Evolutionary conservation across 37 sponge, comb jelly and placozoan species (phyloP).

Genomic region (Oopsacas minuta): DNA sequence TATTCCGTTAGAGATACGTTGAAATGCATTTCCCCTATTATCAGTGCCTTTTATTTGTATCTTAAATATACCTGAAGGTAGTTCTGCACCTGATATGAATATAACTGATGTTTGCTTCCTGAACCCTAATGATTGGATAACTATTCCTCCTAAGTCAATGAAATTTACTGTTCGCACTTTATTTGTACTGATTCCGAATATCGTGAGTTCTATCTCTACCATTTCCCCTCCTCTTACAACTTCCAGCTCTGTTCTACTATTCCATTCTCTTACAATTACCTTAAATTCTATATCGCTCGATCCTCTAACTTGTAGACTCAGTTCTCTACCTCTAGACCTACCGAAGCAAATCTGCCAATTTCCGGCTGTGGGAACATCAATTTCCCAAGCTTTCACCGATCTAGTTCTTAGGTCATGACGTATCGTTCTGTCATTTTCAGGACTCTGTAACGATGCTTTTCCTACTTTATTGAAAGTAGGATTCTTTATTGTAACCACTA

Average conservation of each 20-base stretch:
- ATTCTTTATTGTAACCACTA: not conserved
- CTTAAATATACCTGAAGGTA: not conserved
- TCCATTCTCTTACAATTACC: not conserved
- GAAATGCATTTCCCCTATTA: not conserved
- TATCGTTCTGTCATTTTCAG: not conserved
- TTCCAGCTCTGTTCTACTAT: not conserved
- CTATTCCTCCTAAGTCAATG: not conserved
- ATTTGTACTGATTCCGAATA: not conserved
- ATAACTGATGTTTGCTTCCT: not conserved
- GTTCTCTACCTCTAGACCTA: not conserved
- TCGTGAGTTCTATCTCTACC: not conserved
- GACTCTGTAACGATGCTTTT: not conserved
- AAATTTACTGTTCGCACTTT: not conserved
- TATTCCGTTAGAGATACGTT: not conserved
- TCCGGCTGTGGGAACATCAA: not conserved
- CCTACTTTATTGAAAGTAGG: not conserved
- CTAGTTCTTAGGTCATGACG: not conserved
- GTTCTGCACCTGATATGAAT: not conserved
- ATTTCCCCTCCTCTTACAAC: conserved; percentile 1
- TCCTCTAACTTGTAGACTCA: conserved; percentile 2
- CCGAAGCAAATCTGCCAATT: not conserved
- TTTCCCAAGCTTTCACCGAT: not conserved
- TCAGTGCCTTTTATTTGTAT: not conserved
- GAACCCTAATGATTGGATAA: not conserved
- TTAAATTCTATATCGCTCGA: not conserved